Base-by-base conservation (phyloP, 2,888 invertebrate genomes). In the Lordiphosa andalusiaca region DNA sequence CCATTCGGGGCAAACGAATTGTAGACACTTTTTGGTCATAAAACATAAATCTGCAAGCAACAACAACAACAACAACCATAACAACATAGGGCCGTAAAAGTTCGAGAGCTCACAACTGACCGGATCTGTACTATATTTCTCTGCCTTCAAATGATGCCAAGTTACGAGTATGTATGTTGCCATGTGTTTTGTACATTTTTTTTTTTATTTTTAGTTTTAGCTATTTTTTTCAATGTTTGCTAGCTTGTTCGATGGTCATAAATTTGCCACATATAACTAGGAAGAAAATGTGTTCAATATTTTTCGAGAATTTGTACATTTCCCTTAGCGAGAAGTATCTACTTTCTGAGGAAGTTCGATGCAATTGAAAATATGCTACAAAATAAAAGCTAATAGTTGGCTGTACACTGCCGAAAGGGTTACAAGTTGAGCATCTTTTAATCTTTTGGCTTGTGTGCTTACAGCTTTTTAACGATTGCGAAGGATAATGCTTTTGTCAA, bases 21-120 rank as follows among this genome's bases (percentile, higher is more conserved):
- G 53, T 56, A 67, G 68, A 63, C 63, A 58, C 41, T 39, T 56
- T 49, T 48, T 54, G 53, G 62, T 46, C 70, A 77, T 74, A 71
- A 81, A 81, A 59, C 65, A 74, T 69, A 78, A 74, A 81, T 78
- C 55, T 78, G 67, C 64, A 65, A 60, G 44, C 57, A 19, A 19
- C 2, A 19, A 19, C 3, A 19, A 19, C 3, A 19, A 37, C 55
- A 52, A 38, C 33, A 41, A 52, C 40, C 53, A 7, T n/a, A 56
- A 21, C 33, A 68, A 61, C 55, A 61, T 42, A 53, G 53, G 51
- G 62, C 41, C 65, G 49, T 42, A 60, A 65, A 71, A 71, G 73
- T 75, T 75, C 53, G 58, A 67, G 64, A 63, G 60, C 72, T 76
- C 54, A 59, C 46, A 67, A 61, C 61, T 59, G 69, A 37, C 41